phyloP scores from a whole-genome alignment of 2,113 vertebrate species.

The Eidolon helvum region DNA sequence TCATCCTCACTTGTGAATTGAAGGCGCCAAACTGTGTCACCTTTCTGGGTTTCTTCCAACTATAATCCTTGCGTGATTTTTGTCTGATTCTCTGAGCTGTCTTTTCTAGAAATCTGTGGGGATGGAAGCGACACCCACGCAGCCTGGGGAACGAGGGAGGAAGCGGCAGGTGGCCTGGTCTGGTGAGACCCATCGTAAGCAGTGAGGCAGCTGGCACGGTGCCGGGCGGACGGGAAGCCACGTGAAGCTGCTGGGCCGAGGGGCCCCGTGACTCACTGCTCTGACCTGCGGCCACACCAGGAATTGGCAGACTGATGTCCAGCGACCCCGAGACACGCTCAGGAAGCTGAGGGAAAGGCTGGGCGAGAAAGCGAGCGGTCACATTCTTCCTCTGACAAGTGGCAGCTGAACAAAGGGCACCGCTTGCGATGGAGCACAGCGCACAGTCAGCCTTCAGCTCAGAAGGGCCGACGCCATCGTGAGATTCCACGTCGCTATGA shows the following conservation, averaged over 20 bases:
- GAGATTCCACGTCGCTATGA: neutral
- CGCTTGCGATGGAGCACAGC: neutral
- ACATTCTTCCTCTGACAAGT: conserved; percentile 17
- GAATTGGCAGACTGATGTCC: neutral
- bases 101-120: neutral
- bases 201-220: neutral
- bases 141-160: neutral
- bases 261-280: fast-evolving
- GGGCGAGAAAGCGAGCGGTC: neutral
- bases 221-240: fast-evolving
- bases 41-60: neutral
- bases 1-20: neutral
- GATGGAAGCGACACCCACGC: neutral
- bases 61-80: neutral
- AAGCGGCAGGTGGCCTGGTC: neutral
- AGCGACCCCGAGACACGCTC: neutral
- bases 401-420: neutral
- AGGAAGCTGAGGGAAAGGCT: too few species aligned
- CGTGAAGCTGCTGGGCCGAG: fast-evolving
- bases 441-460: neutral
- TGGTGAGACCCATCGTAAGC: fast-evolving
- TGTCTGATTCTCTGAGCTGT: neutral
- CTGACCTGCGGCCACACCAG: neutral
- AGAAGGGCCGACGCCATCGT: neutral
- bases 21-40: neutral